These are phyloP conservation scores for Drosophila testacea DNA, from an alignment of 2,888 invertebrate genomes.

Conservation along the genomic window DNA sequence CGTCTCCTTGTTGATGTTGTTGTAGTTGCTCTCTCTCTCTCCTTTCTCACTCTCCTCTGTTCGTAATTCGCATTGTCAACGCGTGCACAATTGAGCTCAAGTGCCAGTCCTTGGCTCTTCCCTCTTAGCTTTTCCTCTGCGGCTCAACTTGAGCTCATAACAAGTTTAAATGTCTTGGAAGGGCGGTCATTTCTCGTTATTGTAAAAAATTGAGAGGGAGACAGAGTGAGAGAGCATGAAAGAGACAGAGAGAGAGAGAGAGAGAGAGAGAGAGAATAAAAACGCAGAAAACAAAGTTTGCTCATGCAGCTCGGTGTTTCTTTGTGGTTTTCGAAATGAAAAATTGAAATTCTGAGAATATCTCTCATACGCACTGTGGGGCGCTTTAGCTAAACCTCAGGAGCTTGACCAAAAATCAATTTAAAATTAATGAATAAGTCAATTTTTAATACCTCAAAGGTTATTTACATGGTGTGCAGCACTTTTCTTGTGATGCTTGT, in stretches of 20 bases:
- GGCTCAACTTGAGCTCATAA: constrained; percentile 55
- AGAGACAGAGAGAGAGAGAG: not conserved
- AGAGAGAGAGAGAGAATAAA: constrained; percentile 15
- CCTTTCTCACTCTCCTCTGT: constrained; percentile 11
- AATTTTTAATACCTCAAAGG: not conserved
- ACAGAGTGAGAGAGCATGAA: not conserved
- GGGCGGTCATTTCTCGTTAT: constrained; percentile 35
- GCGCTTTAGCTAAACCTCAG: not conserved
- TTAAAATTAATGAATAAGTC: not conserved
- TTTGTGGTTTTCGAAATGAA: constrained; percentile 13
- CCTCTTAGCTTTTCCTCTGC: not conserved
- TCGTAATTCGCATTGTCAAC: constrained; percentile 70
- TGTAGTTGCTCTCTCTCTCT: constrained; percentile 13
- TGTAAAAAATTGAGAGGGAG: constrained; percentile 2
- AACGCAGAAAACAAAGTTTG: constrained; percentile 32
- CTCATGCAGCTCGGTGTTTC: constrained; percentile 12
- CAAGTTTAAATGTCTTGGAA: constrained; percentile 61
- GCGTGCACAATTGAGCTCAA: constrained; percentile 76
- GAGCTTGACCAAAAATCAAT: not conserved
- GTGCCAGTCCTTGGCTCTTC: constrained; percentile 48
- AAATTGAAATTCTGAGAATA: not conserved
- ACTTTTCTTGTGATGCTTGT: too few species aligned
- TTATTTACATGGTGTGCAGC: not conserved
- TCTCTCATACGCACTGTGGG: constrained; percentile 29
- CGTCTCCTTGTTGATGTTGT: constrained; percentile 9